Evolutionary conservation across 2,888 invertebrate genomes (phyloP).

Genomic region (Agrochola lychnidis): DNA sequence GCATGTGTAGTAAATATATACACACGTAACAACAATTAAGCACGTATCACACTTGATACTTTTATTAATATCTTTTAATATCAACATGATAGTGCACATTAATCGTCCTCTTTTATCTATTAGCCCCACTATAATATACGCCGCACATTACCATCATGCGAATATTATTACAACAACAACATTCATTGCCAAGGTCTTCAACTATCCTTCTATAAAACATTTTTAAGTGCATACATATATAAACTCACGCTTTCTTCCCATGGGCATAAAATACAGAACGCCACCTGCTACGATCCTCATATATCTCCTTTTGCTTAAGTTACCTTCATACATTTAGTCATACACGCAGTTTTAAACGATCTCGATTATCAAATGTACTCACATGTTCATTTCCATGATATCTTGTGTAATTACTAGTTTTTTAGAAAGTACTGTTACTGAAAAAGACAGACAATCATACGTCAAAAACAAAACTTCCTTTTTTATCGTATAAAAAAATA

Average conservation of each 20-base stretch:
- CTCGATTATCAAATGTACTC: not conserved
- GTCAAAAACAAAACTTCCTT: not conserved
- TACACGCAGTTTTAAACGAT: not conserved
- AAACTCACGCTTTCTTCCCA: not conserved
- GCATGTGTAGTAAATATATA: not conserved
- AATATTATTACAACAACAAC: slow-evolving; percentile 9
- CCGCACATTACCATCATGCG: not conserved
- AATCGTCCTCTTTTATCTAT: slow-evolving; percentile 32
- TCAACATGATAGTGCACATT: slow-evolving; percentile 4
- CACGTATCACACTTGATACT: slow-evolving; percentile 8
- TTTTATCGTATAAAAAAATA: not conserved
- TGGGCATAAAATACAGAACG: too few species aligned
- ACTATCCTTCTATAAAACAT: not conserved
- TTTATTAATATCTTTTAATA: slow-evolving; percentile 1
- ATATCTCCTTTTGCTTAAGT: not conserved
- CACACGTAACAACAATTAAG: not conserved
- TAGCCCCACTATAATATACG: not conserved
- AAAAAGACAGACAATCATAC: too few species aligned
- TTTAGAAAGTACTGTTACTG: not conserved
- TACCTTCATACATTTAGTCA: not conserved
- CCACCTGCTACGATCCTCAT: too few species aligned
- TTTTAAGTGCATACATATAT: not conserved
- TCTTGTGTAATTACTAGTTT: not conserved
- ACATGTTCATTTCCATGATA: not conserved
- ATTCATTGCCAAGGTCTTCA: slow-evolving; percentile 5